Evolutionary conservation across 2,797 vertebrate species (phyloP).

Genomic region (Sorex maritimensis): DNA sequence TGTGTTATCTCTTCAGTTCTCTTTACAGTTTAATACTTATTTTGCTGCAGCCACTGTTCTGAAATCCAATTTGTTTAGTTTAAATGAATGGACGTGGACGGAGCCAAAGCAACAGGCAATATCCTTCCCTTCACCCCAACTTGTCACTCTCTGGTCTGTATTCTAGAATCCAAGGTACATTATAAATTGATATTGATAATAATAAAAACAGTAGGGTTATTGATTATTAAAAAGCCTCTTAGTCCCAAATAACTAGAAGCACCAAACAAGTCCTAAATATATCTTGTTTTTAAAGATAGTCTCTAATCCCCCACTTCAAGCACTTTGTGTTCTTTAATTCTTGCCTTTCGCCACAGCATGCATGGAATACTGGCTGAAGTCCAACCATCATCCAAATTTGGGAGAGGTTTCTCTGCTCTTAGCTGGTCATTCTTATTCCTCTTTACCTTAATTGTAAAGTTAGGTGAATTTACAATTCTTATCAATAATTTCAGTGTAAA

Average conservation of each 20-base stretch:
- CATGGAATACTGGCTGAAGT: neutral
- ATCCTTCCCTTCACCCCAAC: too few species aligned
- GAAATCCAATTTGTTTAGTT: slow-evolving; percentile 32
- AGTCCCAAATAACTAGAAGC: slow-evolving; percentile 13
- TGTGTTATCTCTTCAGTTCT: too few species aligned
- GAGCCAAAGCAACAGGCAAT: slow-evolving; percentile 16
- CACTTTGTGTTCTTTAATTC: slow-evolving; percentile 37
- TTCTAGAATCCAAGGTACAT: too few species aligned
- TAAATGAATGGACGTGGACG: neutral
- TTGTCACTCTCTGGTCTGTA: too few species aligned
- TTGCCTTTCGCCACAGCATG: neutral
- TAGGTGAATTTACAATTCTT: slow-evolving; percentile 18
- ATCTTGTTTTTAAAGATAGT: slow-evolving; percentile 37
- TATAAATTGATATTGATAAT: too few species aligned
- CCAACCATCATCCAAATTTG: neutral
- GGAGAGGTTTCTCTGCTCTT: slow-evolving; percentile 30
- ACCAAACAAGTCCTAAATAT: neutral
- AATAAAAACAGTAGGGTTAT: neutral
- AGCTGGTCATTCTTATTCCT: neutral
- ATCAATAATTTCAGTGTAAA: slow-evolving; percentile 6
- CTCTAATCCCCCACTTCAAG: neutral
- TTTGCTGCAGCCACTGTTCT: slow-evolving; percentile 28
- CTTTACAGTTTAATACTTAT: slow-evolving; percentile 10
- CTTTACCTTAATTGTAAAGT: neutral
- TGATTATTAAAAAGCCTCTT: slow-evolving; percentile 1